A percentile compares a stretch with the other conserved stretches of the same genome.
These are phyloP conservation scores for Muscicapa adusta DNA, from an alignment of 2,113 vertebrate genomes.

Conservation along the genomic window DNA sequence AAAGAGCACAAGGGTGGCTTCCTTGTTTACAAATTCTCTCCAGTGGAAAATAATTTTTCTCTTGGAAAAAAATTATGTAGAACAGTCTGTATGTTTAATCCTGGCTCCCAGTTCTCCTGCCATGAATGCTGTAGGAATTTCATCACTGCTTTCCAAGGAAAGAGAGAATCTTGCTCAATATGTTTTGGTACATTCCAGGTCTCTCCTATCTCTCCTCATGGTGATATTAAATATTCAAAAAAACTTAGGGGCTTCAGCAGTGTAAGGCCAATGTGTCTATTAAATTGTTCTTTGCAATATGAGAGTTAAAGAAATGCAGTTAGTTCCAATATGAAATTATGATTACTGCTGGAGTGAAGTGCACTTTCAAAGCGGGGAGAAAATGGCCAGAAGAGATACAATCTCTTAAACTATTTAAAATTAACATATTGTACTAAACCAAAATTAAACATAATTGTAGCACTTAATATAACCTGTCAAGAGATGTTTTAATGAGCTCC, in stretches of 20 bases:
- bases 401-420: slow-evolving; percentile 22
- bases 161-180: background rate
- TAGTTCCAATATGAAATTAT: background rate
- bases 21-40: background rate
- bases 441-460: slow-evolving; percentile 27
- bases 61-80: background rate
- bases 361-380: background rate
- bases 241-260: background rate
- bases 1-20: background rate
- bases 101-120: background rate
- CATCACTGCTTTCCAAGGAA: background rate
- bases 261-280: background rate
- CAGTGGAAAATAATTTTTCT: background rate
- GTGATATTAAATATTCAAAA: background rate
- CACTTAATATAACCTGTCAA: slow-evolving; percentile 14
- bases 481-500: slow-evolving; percentile 4
- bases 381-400: background rate
- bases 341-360: background rate
- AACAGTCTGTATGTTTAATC: background rate
- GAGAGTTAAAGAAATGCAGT: background rate
- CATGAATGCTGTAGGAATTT: background rate
- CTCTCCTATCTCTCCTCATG: background rate
- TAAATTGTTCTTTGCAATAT: background rate
- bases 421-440: slow-evolving; percentile 11
- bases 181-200: background rate